Evolutionary conservation across 2,113 vertebrate species (phyloP).

Genomic region (Crotalus helleri): DNA sequence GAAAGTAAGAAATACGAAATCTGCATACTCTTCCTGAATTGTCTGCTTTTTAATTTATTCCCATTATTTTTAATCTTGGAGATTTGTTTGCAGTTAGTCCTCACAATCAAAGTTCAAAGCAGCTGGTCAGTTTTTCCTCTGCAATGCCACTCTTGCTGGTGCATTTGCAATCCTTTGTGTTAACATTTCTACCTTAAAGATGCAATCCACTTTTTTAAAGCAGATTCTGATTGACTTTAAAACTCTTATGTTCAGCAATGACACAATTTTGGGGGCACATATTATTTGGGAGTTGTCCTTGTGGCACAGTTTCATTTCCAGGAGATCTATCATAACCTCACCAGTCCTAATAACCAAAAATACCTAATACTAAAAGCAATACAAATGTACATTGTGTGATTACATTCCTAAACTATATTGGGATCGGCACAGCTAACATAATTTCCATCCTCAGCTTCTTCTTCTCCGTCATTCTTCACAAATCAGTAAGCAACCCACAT

Average conservation of each 20-base stretch:
- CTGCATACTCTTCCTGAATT: neutral
- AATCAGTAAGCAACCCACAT: conserved; percentile 16
- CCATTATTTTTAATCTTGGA: neutral
- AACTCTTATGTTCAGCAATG: neutral
- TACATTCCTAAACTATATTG: conserved; percentile 57
- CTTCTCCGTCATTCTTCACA: conserved; percentile 38
- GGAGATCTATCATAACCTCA: neutral
- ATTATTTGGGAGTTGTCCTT: neutral
- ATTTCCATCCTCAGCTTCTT: conserved; percentile 46
- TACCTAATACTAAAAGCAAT: conserved; percentile 5
- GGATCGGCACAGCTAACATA: conserved; percentile 42
- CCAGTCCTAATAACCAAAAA: neutral
- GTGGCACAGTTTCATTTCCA: neutral
- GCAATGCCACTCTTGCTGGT: neutral
- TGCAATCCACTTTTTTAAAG: neutral
- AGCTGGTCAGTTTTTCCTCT: neutral
- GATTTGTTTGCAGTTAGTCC: neutral
- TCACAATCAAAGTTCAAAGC: conserved; percentile 17
- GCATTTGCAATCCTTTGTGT: conserved; percentile 3
- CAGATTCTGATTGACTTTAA: neutral
- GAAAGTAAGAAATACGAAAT: neutral
- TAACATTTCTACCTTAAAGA: neutral
- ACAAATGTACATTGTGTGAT: conserved; percentile 8
- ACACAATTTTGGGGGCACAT: neutral
- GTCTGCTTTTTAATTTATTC: neutral